Evolutionary conservation across 2,113 vertebrate genomes (phyloP), one percentile per base, ranked within the genome.

Genomic region (Gymnogyps californianus): DNA sequence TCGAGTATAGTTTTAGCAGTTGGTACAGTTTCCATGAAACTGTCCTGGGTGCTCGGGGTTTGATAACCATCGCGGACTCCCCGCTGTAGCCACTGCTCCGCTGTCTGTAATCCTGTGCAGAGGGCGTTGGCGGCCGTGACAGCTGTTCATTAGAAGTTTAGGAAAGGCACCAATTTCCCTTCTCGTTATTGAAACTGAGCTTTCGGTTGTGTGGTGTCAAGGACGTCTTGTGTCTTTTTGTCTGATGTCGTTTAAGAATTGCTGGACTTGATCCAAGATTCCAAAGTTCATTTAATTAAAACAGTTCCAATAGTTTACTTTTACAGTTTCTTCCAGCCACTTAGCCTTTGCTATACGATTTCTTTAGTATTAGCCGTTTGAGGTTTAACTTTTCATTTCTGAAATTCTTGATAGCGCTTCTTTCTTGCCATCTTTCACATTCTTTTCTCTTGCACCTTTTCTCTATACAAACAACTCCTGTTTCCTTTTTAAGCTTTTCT

Each of bases 101-200:
- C 24, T 12, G 19, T 1, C 42, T 9, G 32, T 25, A 8, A 7
- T 61, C 9, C 74, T 0, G 31, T 4, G 20, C 42, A 3, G 29
- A 1, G 21, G 32, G 13, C 28, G 1, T 11, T 12, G 9, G 64
- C 15, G 69, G 5, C 70, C 46, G 0, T 6, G 44, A 1, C 65
- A 13, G 40, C 31, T 1, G 29, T 3, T 34, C 3, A 2, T 7
- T 4, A 4, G 3, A 5, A 6, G 42, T 24, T 34, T 0, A 3
- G 49, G n/a, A 16, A 29, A 3, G 0, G 19, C 13, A 6, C 7
- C 3, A 0, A 1, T 29, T 32, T 19, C 6, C 32, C 2, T 11
- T 18, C 24, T 6, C 7, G 0, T 3, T 17, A 2, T 0, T 17
- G 13, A 2, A 16, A 1, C 17, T 7, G 19, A 62, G 69, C 42